Percentiles rank a stretch among this genome's conserved stretches.
Evolutionary conservation across 1,140 invertebrate species (phyloP).

Genomic region (Drosophila kanapiae): DNA sequence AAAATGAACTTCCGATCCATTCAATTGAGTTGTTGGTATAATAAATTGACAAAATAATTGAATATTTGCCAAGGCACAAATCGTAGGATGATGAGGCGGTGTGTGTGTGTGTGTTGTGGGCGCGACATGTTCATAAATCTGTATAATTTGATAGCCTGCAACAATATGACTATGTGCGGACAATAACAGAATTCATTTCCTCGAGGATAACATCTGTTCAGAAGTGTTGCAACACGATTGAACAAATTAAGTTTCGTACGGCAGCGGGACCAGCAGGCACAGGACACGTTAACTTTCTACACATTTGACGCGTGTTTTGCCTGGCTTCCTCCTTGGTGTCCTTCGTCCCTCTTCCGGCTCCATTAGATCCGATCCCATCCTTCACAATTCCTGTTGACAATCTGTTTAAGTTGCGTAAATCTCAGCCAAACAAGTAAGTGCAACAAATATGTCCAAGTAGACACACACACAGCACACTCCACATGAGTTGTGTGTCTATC

Average conservation of each 20-base stretch:
- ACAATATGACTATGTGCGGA: slow-evolving; percentile 18
- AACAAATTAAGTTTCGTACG: slow-evolving; percentile 67
- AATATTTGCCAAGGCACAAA: slow-evolving; percentile 35
- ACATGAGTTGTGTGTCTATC: slow-evolving; percentile 57
- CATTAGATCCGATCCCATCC: background rate
- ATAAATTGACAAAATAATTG: slow-evolving; percentile 72
- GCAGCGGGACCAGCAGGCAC: slow-evolving; percentile 14
- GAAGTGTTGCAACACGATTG: slow-evolving; percentile 67
- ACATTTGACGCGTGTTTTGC: slow-evolving; percentile 47
- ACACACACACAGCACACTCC: slow-evolving; percentile 24
- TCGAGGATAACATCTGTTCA: slow-evolving; percentile 74
- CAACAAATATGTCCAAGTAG: slow-evolving; percentile 36
- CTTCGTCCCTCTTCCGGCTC: slow-evolving; percentile 8
- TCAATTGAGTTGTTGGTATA: slow-evolving; percentile 26
- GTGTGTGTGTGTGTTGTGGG: background rate
- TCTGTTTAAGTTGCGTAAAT: slow-evolving; percentile 76
- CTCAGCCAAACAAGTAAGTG: slow-evolving; percentile 54
- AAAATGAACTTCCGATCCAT: slow-evolving; percentile 60
- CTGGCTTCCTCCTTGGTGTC: slow-evolving; percentile 21
- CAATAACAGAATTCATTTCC: slow-evolving; percentile 67
- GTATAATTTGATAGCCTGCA: slow-evolving; percentile 23
- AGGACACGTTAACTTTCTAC: slow-evolving; percentile 40
- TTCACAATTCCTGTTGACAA: slow-evolving; percentile 62
- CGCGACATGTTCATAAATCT: slow-evolving; percentile 32
- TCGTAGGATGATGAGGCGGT: background rate